Evolutionary conservation across 2,797 vertebrate genomes (phyloP).

Genomic region (Euphonia xanthogaster): DNA sequence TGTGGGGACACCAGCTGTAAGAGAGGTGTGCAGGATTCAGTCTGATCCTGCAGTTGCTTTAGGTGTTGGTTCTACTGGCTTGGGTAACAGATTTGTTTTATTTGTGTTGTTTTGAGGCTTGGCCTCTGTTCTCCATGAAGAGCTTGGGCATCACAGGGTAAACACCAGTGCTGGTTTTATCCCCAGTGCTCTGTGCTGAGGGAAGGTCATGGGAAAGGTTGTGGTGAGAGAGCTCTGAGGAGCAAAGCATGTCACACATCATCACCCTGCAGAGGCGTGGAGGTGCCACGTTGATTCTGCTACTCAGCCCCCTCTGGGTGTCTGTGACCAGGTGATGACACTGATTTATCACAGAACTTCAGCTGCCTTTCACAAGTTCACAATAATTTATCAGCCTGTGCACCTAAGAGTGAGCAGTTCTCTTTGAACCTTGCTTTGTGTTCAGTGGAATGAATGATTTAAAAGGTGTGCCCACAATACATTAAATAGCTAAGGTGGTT

Average conservation of each 20-base stretch:
- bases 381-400: neutral
- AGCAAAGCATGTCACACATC: neutral
- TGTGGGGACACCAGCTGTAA: neutral
- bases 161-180: rapidly evolving
- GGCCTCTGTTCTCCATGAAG: neutral
- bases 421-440: neutral
- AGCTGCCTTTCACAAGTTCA: neutral
- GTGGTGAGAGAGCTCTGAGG: neutral
- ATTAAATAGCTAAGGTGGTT: neutral
- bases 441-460: neutral
- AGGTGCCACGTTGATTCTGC: neutral
- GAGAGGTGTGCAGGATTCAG: neutral
- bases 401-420: neutral
- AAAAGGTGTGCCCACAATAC: neutral
- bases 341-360: neutral
- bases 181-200: neutral
- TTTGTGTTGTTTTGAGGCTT: neutral
- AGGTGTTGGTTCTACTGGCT: neutral
- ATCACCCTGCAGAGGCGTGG: neutral
- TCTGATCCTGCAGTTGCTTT: neutral
- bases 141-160: neutral
- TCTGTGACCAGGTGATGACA: neutral
- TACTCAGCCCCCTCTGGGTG: neutral
- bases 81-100: neutral
- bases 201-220: neutral